Evolutionary conservation across 1,140 invertebrate genomes (phyloP).

Genomic region (Drosophila trapezifrons): DNA sequence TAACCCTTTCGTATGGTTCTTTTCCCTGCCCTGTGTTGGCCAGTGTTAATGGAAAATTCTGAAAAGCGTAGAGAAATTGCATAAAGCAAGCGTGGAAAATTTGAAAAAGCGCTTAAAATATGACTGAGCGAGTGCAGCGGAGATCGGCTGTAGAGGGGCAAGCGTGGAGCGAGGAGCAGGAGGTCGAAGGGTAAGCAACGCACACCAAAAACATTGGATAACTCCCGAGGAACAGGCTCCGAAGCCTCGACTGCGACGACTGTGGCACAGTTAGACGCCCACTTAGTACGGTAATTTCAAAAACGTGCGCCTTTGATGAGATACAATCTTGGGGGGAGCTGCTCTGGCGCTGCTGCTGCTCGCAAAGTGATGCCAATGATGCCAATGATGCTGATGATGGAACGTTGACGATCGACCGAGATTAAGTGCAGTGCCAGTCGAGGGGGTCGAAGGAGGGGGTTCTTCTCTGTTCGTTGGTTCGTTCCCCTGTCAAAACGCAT

Average conservation of each 20-base stretch:
- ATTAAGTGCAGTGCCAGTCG: conserved; percentile 68
- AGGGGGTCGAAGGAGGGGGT: conserved; percentile 3
- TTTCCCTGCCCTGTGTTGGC: conserved; percentile 10
- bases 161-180: conserved; percentile 1
- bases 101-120: conserved; percentile 65
- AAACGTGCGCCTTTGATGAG: conserved; percentile 83
- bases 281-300: conserved; percentile 83
- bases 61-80: conserved; percentile 68
- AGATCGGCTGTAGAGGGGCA: too few species aligned
- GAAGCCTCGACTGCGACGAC: conserved; percentile 24
- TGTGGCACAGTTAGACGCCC: conserved; percentile 80
- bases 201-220: conserved; percentile 31
- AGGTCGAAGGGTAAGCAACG: conserved; percentile 57
- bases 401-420: conserved; percentile 62
- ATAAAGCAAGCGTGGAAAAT: conserved; percentile 80
- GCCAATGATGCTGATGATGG: conserved; percentile 58
- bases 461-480: neutral
- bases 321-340: conserved; percentile 67
- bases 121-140: conserved; percentile 31
- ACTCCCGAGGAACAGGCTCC: conserved; percentile 24
- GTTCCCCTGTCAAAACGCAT: conserved; percentile 52
- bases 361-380: conserved; percentile 45
- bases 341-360: neutral
- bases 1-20: neutral
- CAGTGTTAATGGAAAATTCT: conserved; percentile 61